A percentile compares a stretch with the other conserved stretches of the same genome.
These are phyloP conservation scores for Leptobrachium leishanense DNA, from an alignment of 2,113 vertebrate species.

Conservation along the genomic window DNA sequence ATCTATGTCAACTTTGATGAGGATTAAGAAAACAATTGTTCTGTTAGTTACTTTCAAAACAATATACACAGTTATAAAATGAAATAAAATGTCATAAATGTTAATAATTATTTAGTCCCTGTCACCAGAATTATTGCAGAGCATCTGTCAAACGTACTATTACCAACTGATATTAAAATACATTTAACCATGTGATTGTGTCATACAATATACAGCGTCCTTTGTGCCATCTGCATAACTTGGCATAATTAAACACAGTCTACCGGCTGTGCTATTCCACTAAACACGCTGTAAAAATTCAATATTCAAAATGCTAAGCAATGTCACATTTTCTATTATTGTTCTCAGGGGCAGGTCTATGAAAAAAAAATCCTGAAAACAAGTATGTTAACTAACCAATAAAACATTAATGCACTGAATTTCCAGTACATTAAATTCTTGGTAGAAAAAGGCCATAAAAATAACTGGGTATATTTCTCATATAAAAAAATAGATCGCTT, in stretches of 20 bases:
- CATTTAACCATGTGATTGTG: constrained; percentile 36
- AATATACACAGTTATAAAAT: neutral
- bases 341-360: constrained; percentile 33
- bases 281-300: constrained; percentile 44
- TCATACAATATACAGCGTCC: neutral
- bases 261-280: constrained; percentile 15
- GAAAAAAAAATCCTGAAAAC: constrained; percentile 30
- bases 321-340: constrained; percentile 24
- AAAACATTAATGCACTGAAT: constrained; percentile 34
- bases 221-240: constrained; percentile 37
- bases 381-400: constrained; percentile 31
- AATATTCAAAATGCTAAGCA: constrained; percentile 39
- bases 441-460: too few relatives aligned
- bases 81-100: constrained; percentile 23
- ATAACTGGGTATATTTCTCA: too few relatives aligned
- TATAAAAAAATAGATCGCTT: too few relatives aligned
- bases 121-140: constrained; percentile 37
- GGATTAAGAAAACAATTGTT: neutral
- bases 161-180: constrained; percentile 42
- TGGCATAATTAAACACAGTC: constrained; percentile 19
- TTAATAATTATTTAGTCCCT: constrained; percentile 35
- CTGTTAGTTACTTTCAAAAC: neutral
- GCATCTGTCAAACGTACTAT: constrained; percentile 43
- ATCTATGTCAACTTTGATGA: neutral
- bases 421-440: constrained; percentile 31